Conservation (phyloP, 2,888 invertebrate genomes). For the Caenorhabditis sulstoni region DNA sequence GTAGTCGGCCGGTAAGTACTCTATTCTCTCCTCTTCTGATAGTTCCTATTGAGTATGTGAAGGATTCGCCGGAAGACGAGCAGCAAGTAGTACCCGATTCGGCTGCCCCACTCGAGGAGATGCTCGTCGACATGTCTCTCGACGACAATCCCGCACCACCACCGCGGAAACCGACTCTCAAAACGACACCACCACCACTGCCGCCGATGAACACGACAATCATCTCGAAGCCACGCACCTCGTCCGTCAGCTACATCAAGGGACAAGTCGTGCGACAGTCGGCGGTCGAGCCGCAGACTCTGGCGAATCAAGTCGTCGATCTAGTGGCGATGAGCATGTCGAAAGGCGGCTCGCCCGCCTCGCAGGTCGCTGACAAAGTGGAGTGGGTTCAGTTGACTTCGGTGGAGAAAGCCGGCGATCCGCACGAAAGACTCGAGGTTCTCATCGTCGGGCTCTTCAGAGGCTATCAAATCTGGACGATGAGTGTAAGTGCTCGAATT, state of each 20-base stretch:
- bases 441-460: constrained; percentile 91
- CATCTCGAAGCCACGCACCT: constrained; percentile 26
- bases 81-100: constrained; percentile 2
- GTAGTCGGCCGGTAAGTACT: constrained; percentile 44
- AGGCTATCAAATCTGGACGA: constrained; percentile 86
- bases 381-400: constrained; percentile 72
- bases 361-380: constrained; percentile 64
- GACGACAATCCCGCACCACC: constrained; percentile 36
- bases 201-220: constrained; percentile 45
- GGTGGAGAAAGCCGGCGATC: constrained; percentile 64
- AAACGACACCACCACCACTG: constrained; percentile 24
- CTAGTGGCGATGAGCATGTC: constrained; percentile 68
- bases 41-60: too few species aligned
- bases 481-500: constrained; percentile 81
- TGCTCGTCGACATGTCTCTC: constrained; percentile 47
- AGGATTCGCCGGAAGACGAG: constrained; percentile 51
- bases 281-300: constrained; percentile 39
- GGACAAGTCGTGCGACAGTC: constrained; percentile 72
- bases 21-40: neutral
- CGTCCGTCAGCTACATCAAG: constrained; percentile 53
- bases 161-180: constrained; percentile 29
- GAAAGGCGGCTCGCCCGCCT: constrained; percentile 48
- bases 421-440: constrained; percentile 87
- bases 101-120: constrained; percentile 19
- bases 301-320: constrained; percentile 40